Percentiles rank a stretch among this genome's conserved stretches.
phyloP scores from a whole-genome alignment of 2,113 vertebrate genomes.

The Platysteira castanea region DNA sequence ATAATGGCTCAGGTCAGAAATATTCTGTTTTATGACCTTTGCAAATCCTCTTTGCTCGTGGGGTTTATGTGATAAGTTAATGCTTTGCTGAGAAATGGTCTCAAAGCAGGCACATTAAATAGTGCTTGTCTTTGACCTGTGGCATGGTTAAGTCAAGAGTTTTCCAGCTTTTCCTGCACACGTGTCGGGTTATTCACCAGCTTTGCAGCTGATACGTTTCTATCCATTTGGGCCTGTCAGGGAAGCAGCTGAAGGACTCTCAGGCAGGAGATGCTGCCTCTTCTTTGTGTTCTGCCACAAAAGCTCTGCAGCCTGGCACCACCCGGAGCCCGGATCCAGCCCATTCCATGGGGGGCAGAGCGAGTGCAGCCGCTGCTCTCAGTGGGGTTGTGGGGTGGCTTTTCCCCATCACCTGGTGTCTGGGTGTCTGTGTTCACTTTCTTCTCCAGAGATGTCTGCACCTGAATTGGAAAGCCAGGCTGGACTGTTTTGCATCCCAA shows the following conservation, averaged over 20 bases:
- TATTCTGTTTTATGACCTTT: neutral
- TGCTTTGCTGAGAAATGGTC: neutral
- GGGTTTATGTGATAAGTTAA: neutral
- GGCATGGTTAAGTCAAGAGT: neutral
- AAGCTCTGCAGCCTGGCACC: too few species aligned
- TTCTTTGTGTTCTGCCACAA: neutral
- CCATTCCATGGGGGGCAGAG: rapidly evolving
- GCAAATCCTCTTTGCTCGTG: neutral
- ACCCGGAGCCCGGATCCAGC: rapidly evolving
- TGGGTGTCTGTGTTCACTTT: neutral
- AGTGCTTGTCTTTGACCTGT: neutral
- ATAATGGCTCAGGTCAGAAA: neutral
- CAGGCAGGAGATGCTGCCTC: neutral
- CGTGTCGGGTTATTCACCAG: rapidly evolving
- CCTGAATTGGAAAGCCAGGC: rapidly evolving
- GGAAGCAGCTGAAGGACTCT: neutral
- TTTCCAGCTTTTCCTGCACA: neutral
- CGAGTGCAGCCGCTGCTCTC: rapidly evolving
- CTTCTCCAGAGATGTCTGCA: neutral
- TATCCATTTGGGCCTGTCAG: neutral
- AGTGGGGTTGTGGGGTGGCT: rapidly evolving
- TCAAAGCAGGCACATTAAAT: neutral
- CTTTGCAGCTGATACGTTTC: neutral
- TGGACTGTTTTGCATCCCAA: rapidly evolving
- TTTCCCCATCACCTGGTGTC: rapidly evolving